A percentile compares a stretch with the other conserved stretches of the same genome.
These are phyloP conservation scores for Nematolebias whitei DNA, from an alignment of 2,113 vertebrate species.

Conservation along the genomic window DNA sequence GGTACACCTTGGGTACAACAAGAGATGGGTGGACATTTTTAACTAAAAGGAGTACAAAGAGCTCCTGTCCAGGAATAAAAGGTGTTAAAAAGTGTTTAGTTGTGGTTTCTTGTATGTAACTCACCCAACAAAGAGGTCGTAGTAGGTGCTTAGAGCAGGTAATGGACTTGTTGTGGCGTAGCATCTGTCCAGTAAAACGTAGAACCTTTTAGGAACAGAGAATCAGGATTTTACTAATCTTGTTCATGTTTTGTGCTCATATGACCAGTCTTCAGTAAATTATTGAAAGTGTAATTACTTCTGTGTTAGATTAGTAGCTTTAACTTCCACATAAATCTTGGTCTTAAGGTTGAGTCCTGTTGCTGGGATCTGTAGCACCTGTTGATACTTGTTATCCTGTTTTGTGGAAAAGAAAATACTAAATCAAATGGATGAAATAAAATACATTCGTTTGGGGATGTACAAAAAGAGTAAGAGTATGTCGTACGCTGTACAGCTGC, in stretches of 20 bases:
- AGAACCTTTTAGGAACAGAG: conserved; percentile 66
- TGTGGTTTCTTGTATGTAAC: conserved; percentile 19
- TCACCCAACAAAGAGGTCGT: conserved; percentile 83
- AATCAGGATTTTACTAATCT: neutral
- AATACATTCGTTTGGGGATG: neutral
- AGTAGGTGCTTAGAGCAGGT: conserved; percentile 33
- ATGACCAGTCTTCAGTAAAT: neutral
- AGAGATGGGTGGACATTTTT: neutral
- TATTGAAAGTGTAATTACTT: conserved; percentile 51
- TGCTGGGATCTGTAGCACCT: conserved; percentile 45
- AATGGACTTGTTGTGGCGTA: conserved; percentile 67
- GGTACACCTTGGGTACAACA: conserved; percentile 14
- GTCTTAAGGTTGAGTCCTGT: conserved; percentile 75
- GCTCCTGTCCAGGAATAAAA: neutral
- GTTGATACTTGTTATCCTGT: conserved; percentile 30
- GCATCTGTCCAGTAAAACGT: conserved; percentile 81
- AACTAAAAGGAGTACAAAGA: neutral
- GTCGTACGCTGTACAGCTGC: conserved; percentile 69
- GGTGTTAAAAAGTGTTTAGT: neutral
- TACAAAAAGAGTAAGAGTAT: neutral
- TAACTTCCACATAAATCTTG: conserved; percentile 75
- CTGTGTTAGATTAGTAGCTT: conserved; percentile 74
- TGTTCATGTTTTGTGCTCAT: neutral
- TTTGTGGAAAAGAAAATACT: conserved; percentile 5
- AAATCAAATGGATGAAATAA: neutral